Evolutionary conservation across 2,888 invertebrate species (phyloP), one percentile per base, ranked within the genome.

Genomic region (Seira ritae): DNA sequence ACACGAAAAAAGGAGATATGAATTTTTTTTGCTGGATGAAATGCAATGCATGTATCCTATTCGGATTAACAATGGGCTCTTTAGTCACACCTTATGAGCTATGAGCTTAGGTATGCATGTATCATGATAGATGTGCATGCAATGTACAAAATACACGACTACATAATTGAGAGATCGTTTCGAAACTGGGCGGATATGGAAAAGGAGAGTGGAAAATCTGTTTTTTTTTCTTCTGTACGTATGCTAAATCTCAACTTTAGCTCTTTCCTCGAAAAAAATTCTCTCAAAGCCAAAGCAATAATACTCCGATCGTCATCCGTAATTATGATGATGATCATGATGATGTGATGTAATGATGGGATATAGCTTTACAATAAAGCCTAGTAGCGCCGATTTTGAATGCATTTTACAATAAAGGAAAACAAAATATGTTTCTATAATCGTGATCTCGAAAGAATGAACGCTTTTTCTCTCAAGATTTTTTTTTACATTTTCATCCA

Each of bases 81-180:
- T 81, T 81, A 81, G 81, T 81, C 81, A 81, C 81, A 81, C 81
- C 81, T 81, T 75, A 62, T 50, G 31, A 31, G 8, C n/a, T 31
- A 8, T 31, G 31, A 4, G 31, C 8, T 8, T 31, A 31, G 31
- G 8, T 4, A 31, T n/a, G n/a, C n/a, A n/a, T n/a, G n/a, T n/a
- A n/a, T n/a, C n/a, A n/a, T n/a, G n/a, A n/a, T n/a, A n/a, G n/a
- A n/a, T n/a, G n/a, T n/a, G n/a, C n/a, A n/a, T n/a, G n/a, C n/a
- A n/a, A n/a, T n/a, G n/a, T n/a, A n/a, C n/a, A n/a, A n/a, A n/a
- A n/a, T n/a, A n/a, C n/a, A n/a, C n/a, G n/a, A n/a, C n/a, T 71
- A 72, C 68, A 62, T 77, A 82, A 82, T 82, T 77, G 82, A 82
- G 82, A 82, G 82, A 82, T 82, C 76, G 77, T 82, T 82, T 50